Base-by-base conservation (phyloP, 2,797 vertebrate species). In the Margarornis squamiger region DNA sequence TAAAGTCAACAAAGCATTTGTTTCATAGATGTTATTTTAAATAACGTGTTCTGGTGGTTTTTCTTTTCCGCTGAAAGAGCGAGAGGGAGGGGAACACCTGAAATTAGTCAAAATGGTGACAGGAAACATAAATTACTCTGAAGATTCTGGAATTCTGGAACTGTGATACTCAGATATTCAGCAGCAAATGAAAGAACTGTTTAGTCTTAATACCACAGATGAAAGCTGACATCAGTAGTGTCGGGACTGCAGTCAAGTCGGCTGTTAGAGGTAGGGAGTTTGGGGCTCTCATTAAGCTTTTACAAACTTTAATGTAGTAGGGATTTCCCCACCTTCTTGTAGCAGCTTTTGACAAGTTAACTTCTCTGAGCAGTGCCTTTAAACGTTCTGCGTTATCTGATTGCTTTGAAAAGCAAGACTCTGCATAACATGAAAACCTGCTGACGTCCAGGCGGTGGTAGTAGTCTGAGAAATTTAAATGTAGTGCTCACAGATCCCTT, bases 11-110 rank as follows among this genome's bases (percentile, higher is more conserved):
- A 72, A 20, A 88, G 12, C 23, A 26, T 32, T 5, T n/a, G 6
- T 77, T 77, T 77, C 55, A 3, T 19, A 27, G 30, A 15, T 66
- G 21, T 39, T 57, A 8, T 39, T 92, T 90, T 30, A 70, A 76
- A n/a, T 32, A 32, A 41, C 0, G 0, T 0, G 0, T 57, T 52
- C 45, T 79, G 49, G 18, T 45, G 46, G 57, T 38, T 80, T 65
- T 51, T 38, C 22, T 84, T 75, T 48, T 10, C 63, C 65, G 12
- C 30, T 63, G 6, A 27, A 75, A 43, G 52, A 87, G 9, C 8
- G 66, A 3, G 55, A 73, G 59, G 21, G 65, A 58, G 63, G 7
- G 17, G 51, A 62, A 39, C n/a, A 45, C 36, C 54, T 89, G 81
- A 57, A 85, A 48, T 62, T 38, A n/a, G 27, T 52, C 36, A 59